Base-by-base conservation (phyloP, 2,888 invertebrate species). In the Cephus pygmeus region DNA sequence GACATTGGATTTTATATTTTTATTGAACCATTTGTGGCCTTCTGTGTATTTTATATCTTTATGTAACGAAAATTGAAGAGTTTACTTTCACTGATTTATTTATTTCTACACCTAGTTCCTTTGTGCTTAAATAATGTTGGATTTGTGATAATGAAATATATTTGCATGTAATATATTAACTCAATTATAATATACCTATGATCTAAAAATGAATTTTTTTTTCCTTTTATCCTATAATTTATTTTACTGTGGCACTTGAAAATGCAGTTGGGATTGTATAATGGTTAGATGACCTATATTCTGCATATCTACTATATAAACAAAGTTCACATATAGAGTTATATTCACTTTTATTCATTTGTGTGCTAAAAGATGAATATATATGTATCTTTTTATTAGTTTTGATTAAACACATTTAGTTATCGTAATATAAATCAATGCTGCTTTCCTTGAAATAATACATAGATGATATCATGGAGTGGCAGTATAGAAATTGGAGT, bases 401-500 rank as follows among this genome's bases (percentile, higher is more conserved):
- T 56, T 56, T 56, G 1, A 23, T 23, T 56, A 56, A 23, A 56
- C 9, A 23, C 23, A 56, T 56, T 23, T 6, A 56, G 2, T 56
- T 56, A 56, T 56, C 9, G 15, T 9, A 23, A 56, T 56, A 23
- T 56, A 23, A 56, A 23, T 23, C 23, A 23, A 56, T 56, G 56
- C 1, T 56, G 56, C 23, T 56, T 56, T 56, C 56, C 56, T 56
- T 56, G 56, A 56, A 56, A 56, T 23, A 69, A 79, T 84, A 87
- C 89, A 35, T 85, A 97, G 97, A 95, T 96, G 81, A 95, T 95
- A 91, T 95, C 96, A 33, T 96, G 96, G 96, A 95, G 94, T 82
- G 96, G 96, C 34, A 95, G 94, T 84, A 93, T 96, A 85, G 95
- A 96, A 91, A 95, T 96, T 79, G 96, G 96, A 34, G 94, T 96